Percentiles rank a stretch among this genome's conserved stretches.
Evolutionary conservation across 2,113 vertebrate genomes (phyloP).

Genomic region (Bettongia penicillata): DNA sequence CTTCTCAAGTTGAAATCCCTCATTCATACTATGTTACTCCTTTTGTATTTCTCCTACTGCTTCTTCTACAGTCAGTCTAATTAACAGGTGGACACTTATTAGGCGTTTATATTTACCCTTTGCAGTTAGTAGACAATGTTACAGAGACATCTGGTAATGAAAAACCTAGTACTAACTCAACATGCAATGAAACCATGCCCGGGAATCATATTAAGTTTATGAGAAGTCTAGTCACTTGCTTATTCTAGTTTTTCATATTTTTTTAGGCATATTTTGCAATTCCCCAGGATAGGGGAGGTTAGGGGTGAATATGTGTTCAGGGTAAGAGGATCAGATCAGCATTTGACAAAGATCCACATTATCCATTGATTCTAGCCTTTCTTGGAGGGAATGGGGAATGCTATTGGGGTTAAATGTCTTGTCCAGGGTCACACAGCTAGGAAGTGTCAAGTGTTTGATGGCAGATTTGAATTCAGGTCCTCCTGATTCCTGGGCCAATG

Average conservation of each 20-base stretch:
- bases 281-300: too few relatives aligned
- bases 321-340: too few relatives aligned
- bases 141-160: background rate
- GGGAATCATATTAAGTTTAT: background rate
- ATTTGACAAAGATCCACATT: too few relatives aligned
- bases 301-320: too few relatives aligned
- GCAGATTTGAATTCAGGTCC: too few relatives aligned
- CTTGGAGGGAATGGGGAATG: too few relatives aligned
- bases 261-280: background rate
- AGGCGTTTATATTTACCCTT: background rate
- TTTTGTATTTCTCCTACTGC: background rate
- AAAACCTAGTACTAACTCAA: background rate
- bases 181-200: too few relatives aligned
- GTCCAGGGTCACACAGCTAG: too few relatives aligned
- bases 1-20: background rate
- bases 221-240: background rate
- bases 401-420: too few relatives aligned
- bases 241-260: background rate
- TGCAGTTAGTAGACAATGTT: background rate
- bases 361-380: too few relatives aligned
- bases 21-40: background rate
- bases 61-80: background rate
- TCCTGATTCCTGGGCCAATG: too few relatives aligned
- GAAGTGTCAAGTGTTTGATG: too few relatives aligned
- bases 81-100: background rate